Evolutionary conservation across 2,113 vertebrate genomes (phyloP).

Genomic region (Ophiodon elongatus): DNA sequence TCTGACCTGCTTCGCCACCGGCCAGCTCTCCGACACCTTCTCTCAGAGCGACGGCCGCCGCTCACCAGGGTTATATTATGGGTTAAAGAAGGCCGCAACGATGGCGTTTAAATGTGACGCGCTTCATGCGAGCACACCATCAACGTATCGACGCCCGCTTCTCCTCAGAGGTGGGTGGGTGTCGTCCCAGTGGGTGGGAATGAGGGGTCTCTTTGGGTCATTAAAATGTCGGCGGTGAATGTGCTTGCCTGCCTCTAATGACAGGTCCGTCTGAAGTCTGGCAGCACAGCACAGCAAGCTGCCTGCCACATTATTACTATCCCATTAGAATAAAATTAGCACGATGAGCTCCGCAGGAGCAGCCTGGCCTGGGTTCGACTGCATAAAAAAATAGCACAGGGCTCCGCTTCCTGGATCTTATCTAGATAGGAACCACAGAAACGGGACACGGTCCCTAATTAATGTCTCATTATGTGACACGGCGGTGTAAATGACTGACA

Average conservation of each 20-base stretch:
- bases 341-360: constrained; percentile 50
- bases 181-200: constrained; percentile 33
- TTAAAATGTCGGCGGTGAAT: constrained; percentile 63
- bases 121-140: constrained; percentile 26
- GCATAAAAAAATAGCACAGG: constrained; percentile 49
- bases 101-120: neutral
- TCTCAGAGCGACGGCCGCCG: too few species aligned
- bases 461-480: constrained; percentile 62
- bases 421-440: constrained; percentile 44
- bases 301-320: constrained; percentile 71
- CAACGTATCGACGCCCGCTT: constrained; percentile 13
- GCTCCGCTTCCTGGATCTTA: constrained; percentile 34
- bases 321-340: constrained; percentile 78
- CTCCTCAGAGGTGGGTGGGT: constrained; percentile 14
- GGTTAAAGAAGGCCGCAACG: constrained; percentile 7
- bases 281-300: constrained; percentile 63
- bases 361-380: constrained; percentile 47
- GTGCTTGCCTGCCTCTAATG: constrained; percentile 58
- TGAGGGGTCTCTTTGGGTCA: constrained; percentile 50
- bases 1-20: neutral
- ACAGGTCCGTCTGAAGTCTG: constrained; percentile 65
- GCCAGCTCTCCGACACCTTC: neutral
- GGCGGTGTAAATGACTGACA: constrained; percentile 36
- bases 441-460: constrained; percentile 56
- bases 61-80: too few species aligned